Evolutionary conservation across 2,113 vertebrate genomes (phyloP).

Genomic region (Lepidiolamprologus cunningtoni): DNA sequence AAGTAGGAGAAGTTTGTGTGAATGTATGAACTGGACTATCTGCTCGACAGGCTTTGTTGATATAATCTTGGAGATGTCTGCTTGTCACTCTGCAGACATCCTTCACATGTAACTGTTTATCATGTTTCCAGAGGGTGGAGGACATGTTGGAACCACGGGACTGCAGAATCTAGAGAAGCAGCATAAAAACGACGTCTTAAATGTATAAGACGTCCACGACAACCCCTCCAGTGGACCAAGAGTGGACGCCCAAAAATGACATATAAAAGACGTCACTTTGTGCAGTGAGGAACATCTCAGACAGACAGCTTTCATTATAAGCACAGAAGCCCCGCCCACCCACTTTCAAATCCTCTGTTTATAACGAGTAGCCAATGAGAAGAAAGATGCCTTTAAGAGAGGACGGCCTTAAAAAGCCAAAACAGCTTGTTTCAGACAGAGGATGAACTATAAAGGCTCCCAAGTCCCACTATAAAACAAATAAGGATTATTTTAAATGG

Average conservation of each 20-base stretch:
- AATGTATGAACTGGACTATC: not conserved
- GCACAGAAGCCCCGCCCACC: not conserved
- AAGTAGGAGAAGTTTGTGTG: not conserved
- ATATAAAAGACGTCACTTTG: not conserved
- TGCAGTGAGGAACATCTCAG: not conserved
- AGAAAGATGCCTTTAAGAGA: not conserved
- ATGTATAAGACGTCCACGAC: not conserved
- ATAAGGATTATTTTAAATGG: not conserved
- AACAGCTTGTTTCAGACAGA: not conserved
- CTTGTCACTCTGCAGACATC: not conserved
- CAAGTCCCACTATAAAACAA: not conserved
- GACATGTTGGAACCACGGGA: not conserved
- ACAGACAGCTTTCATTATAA: not conserved
- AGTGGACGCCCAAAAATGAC: not conserved
- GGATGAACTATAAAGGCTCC: not conserved
- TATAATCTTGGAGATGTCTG: not conserved
- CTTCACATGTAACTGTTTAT: not conserved
- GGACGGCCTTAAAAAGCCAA: not conserved
- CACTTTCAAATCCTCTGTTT: not conserved
- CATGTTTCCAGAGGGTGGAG: not conserved
- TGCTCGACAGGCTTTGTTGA: not conserved
- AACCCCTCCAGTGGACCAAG: not conserved
- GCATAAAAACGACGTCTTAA: not conserved
- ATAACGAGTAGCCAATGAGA: not conserved
- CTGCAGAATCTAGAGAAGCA: not conserved